Evolutionary conservation across 1,140 invertebrate species (phyloP), one percentile per base, ranked within the genome.

Genomic region (Ostrea denselamellosa): DNA sequence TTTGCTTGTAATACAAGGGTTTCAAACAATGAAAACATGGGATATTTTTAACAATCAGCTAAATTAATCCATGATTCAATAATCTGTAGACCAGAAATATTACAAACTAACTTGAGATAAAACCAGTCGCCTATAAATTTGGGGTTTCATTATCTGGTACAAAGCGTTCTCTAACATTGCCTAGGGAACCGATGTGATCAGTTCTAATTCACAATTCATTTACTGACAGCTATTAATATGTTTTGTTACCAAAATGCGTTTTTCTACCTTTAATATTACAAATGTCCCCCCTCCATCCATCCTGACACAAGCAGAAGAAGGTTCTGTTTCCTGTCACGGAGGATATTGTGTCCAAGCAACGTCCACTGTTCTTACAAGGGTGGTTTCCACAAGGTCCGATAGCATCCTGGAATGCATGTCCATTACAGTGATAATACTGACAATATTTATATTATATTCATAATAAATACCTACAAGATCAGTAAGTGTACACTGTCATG

Each of bases 311-410:
- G 90, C 93, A 93, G 9, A 91, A 22, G 25, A 90, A 89, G 0
- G 62, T 85, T 34, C 90, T 58, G 10, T 88, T 83, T 28, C 90
- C 91, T 0, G 85, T 62, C 2, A 82, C 56, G 14, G 53, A 68
- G 56, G 89, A 86, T 82, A 89, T 85, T 0, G 86, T 92, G 84
- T 93, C 92, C n/a, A 92, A 53, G 88, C 93, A 93, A 12, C 87
- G 71, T 0, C 93, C 93, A n/a, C 86, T 28, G 65, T 90, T 90
- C 28, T 88, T 81, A 85, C 93, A 93, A 0, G 92, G 92, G 62
- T 90, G 87, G n/a, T 86, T 87, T 34, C 85, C 89, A 85, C 93
- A 93, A 2, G 90, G 91, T 9, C 93, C 93, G 8, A 93, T 86
- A 8, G 92, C 92, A 54, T 91, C 90, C 93, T 93, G 77, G 3